phyloP scores from a whole-genome alignment of 35 echinoderm and acorn worm species.

The Ophioderma brevispina region DNA sequence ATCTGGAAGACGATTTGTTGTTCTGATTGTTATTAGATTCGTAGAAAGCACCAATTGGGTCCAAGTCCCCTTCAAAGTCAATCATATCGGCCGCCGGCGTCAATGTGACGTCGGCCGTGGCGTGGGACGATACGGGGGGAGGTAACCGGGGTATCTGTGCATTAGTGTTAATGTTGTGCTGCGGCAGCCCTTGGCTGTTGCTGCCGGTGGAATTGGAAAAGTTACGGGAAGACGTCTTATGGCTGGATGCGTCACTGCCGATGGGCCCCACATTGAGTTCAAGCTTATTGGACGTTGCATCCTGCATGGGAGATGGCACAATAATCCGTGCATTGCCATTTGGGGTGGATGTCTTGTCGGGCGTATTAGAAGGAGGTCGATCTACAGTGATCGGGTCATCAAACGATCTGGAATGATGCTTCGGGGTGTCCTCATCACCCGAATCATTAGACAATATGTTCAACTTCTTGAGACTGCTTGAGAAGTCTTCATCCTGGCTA shows the following conservation, averaged over 20 bases:
- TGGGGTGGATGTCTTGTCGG: neutral
- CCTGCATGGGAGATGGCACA: constrained; percentile 68
- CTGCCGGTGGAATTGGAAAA: neutral
- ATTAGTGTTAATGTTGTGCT: constrained; percentile 11
- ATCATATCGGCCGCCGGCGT: neutral
- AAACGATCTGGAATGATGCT: constrained; percentile 25
- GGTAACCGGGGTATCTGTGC: constrained; percentile 8
- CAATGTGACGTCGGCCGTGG: neutral
- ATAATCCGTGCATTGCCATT: constrained; percentile 71
- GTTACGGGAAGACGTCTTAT: neutral
- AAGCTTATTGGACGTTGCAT: constrained; percentile 74
- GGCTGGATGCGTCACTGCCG: neutral
- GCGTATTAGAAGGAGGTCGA: neutral
- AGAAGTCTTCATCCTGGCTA: constrained; percentile 49
- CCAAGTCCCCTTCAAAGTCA: neutral
- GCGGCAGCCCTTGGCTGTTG: neutral
- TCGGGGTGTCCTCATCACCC: constrained; percentile 10
- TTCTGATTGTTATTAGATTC: constrained; percentile 3
- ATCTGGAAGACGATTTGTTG: neutral
- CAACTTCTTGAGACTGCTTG: constrained; percentile 62
- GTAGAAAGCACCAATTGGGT: neutral
- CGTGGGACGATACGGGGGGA: neutral
- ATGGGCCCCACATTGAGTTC: constrained; percentile 37
- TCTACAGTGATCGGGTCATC: constrained; percentile 32
- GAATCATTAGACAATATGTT: constrained; percentile 61